Evolutionary conservation across 2,113 vertebrate genomes (phyloP).

Genomic region (Colinus virginianus): DNA sequence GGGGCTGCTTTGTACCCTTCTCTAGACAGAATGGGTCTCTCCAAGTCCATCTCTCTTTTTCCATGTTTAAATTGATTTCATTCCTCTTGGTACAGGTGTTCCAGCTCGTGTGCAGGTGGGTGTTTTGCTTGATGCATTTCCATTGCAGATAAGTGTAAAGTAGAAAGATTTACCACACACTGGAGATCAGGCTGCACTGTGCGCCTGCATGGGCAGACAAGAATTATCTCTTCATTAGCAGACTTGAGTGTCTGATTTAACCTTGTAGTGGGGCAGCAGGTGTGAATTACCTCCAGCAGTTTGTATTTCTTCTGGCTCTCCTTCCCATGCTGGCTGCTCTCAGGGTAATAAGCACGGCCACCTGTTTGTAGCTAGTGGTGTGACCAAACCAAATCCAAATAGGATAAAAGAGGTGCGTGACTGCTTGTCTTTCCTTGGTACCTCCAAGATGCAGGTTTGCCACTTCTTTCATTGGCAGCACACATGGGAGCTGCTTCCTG

Average conservation of each 20-base stretch:
- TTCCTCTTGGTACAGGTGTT: background rate
- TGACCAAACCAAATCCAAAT: background rate
- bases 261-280: background rate
- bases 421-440: background rate
- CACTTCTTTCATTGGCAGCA: background rate
- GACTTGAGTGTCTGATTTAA: constrained; percentile 8
- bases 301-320: background rate
- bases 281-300: background rate
- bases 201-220: background rate
- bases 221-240: background rate
- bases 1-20: background rate
- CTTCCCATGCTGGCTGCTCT: accelerated
- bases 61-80: background rate
- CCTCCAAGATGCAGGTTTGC: background rate
- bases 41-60: background rate
- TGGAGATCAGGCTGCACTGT: background rate
- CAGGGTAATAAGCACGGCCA: background rate
- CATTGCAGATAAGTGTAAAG: background rate
- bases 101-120: background rate
- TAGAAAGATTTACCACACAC: accelerated
- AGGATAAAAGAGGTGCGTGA: background rate
- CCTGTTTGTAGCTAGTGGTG: background rate
- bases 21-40: background rate
- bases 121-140: background rate
- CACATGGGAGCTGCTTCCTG: background rate